Evolutionary conservation across 1,140 invertebrate species (phyloP), one percentile per base, ranked within the genome.

Genomic region (Magallana angulata): DNA sequence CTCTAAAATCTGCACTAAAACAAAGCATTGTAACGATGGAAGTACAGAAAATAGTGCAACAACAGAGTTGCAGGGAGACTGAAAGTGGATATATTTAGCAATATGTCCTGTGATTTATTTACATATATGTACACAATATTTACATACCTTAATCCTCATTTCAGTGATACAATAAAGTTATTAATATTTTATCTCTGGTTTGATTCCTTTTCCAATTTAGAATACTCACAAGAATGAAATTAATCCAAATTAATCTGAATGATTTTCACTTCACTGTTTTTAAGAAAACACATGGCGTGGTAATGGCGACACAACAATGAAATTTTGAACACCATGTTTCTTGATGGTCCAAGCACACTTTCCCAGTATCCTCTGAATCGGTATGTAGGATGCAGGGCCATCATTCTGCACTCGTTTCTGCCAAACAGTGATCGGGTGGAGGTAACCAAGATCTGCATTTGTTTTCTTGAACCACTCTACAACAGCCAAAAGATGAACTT

Each of bases 391-490:
- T 9, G 82, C 82, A 24, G 82, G 57, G 2, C 57, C 82, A 60
- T 84, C 57, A 60, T 84, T 84, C 57, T 60, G 57, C 57, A 60
- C 57, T 62, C 59, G 59, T 5, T 58, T 62, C 5, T 58, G 59
- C 57, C 57, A 62, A 60, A 60, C 82, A 4, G 82, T 62, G 57
- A 84, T 58, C 24, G 82, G 82, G 11, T 58, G 82, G 36, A 58
- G 82, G 59, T 84, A 84, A 16, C 82, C 82, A 9, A 84, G 57
- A 18, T 84, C 60, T 11, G 24, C 58, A 59, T 84, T 18, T 84
- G 82, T 84, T 30, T 58, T 59, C 57, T 84, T 84, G 58, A 59
- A 84, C 82, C 82, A 84, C 14, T 84, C 58, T 62, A 84, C 82
- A 60, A 84, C 82, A 24, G 82, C 57, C 57, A 60, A 60, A 62